Conservation (phyloP, 2,888 invertebrate genomes). For the Parapristionchus giblindavisi region DNA sequence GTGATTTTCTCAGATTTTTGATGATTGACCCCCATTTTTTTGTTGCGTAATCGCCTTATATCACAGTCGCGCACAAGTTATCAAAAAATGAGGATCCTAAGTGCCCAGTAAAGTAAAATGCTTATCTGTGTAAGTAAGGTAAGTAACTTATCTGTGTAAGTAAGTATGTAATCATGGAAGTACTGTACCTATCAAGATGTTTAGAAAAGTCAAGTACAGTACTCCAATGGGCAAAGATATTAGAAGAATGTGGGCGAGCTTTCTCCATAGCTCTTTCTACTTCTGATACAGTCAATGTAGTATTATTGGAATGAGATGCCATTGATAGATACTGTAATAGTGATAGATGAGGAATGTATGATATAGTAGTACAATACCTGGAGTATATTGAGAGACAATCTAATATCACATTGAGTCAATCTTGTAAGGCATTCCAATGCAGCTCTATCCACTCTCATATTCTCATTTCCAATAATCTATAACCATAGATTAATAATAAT, state of each 20-base stretch:
- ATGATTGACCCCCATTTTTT: too few relatives aligned
- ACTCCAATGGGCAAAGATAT: conserved; percentile 55
- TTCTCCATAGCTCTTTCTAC: conserved; percentile 44
- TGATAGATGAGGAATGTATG: too few relatives aligned
- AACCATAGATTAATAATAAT: neutral
- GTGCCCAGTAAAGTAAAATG: too few relatives aligned
- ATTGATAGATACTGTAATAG: conserved; percentile 11
- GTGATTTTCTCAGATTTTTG: too few relatives aligned
- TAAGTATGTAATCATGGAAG: too few relatives aligned
- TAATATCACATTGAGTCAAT: conserved; percentile 86
- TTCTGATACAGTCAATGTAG: neutral
- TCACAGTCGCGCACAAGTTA: too few relatives aligned
- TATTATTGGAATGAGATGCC: neutral
- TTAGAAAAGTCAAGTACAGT: conserved; percentile 49
- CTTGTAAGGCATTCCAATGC: conserved; percentile 83
- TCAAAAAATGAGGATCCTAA: too few relatives aligned
- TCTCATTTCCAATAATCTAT: conserved; percentile 73
- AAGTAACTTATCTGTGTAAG: too few relatives aligned
- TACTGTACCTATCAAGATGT: conserved; percentile 46
- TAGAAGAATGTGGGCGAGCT: conserved; percentile 42
- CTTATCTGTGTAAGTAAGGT: too few relatives aligned
- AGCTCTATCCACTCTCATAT: conserved; percentile 78
- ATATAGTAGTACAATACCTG: conserved; percentile 73
- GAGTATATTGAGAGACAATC: conserved; percentile 88
- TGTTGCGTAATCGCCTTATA: too few relatives aligned